Evolutionary conservation across 1,140 invertebrate genomes (phyloP), one percentile per base, ranked within the genome.

Genomic region (Atopsyche davidsoni): DNA sequence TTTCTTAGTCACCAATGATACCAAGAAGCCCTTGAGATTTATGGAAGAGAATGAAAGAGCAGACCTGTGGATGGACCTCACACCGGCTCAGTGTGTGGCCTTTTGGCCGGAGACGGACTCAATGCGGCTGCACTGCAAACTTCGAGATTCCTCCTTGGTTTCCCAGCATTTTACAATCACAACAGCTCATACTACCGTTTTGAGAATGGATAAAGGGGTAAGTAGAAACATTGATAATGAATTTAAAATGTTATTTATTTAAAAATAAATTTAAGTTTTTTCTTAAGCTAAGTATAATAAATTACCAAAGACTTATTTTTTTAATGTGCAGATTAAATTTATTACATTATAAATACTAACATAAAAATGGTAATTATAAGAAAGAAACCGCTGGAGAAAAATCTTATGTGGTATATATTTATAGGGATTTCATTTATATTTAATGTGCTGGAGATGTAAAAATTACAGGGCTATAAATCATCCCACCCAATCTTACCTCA

Each of bases 1-100:
- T 69, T 92, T 91, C 67, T 73, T 90, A 41, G 77, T 93, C 1
- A 76, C 77, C 42, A 94, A 94, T 66, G 80, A 83, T 53, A 85
- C 82, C 0, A 77, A 77, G 49, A 75, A 77, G 51, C 76, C 79
- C 32, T 65, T 92, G 14, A 67, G 86, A 18, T 90, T 85, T 65
- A 90, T 90, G 87, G 87, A 92, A 61, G 81, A 89, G 59, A 89
- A 90, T 60, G 86, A 89, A 61, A 76, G 83, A 31, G 85, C 86
- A 0, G 87, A 92, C 68, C 68, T 90, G 0, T 92, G 87, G 88
- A 79, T 85, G 32, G 87, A 92, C 68, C 69, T 90, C 19, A 65
- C 75, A 2, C 79, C 83, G 2, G 72, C 76, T 40, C 83, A 88
- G 65, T 84, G 78, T 53, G 69, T 80, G 4, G 76, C 86, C 10